Evolutionary conservation across 2,113 vertebrate species (phyloP).

Genomic region (Sylvietta virens): DNA sequence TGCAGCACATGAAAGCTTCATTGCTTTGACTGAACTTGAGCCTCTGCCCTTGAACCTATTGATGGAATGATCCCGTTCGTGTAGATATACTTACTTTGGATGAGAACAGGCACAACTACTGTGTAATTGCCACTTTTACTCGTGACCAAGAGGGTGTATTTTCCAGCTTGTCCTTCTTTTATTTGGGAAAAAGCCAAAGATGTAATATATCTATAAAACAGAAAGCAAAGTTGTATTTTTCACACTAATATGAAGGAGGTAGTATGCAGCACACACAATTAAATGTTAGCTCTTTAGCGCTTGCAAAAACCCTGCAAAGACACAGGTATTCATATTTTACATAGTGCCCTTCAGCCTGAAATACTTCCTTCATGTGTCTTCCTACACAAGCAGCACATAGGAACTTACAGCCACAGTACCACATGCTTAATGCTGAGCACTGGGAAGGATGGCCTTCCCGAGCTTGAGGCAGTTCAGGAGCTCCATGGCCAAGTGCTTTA

Average conservation of each 20-base stretch:
- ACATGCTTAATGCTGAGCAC: not conserved
- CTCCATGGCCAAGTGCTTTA: not conserved
- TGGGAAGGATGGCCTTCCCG: not conserved
- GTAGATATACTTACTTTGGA: slow-evolving; percentile 68
- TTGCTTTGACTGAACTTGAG: not conserved
- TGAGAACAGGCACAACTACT: slow-evolving; percentile 69
- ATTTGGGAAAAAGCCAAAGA: slow-evolving; percentile 65
- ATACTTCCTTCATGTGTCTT: not conserved
- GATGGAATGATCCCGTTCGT: not conserved
- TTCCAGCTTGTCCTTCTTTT: slow-evolving; percentile 73
- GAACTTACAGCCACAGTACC: not conserved
- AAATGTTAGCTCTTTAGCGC: not conserved
- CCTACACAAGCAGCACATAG: not conserved
- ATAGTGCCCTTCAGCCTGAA: not conserved
- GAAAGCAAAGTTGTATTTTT: slow-evolving; percentile 21
- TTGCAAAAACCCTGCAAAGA: not conserved
- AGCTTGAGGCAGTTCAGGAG: not conserved
- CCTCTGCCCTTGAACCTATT: not conserved
- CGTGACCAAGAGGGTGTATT: slow-evolving; percentile 71
- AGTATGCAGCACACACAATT: not conserved
- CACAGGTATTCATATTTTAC: not conserved
- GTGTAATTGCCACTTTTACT: slow-evolving; percentile 52
- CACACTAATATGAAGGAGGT: not conserved
- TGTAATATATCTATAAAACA: slow-evolving; percentile 52
- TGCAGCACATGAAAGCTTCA: not conserved